Evolutionary conservation across 2,113 vertebrate genomes (phyloP).

Genomic region (Hyaena hyaena): DNA sequence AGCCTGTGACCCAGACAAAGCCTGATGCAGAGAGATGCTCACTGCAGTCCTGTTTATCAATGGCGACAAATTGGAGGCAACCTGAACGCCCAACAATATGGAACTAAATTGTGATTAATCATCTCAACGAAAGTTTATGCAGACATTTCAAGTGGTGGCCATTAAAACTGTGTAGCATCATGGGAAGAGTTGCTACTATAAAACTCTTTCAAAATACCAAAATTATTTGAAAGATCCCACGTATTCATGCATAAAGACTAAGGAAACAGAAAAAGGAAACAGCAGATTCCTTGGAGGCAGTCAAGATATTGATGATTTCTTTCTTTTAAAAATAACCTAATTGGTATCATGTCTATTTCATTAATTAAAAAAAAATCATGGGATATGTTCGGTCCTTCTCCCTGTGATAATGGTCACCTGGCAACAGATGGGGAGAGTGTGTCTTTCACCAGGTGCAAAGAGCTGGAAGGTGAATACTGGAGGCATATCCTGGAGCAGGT

Average conservation of each 20-base stretch:
- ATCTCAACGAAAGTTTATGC: neutral
- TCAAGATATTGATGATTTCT: neutral
- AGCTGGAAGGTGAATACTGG: no score
- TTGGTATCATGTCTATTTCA: neutral
- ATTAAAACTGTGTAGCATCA: neutral
- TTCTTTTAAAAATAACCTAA: neutral
- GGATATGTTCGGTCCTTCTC: neutral
- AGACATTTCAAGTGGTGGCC: neutral
- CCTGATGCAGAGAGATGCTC: accelerated
- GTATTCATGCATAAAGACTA: neutral
- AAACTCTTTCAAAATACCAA: neutral
- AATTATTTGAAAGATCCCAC: neutral
- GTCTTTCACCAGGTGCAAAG: neutral
- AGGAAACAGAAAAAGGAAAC: neutral
- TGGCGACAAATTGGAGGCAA: neutral
- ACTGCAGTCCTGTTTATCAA: neutral
- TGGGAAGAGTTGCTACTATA: neutral
- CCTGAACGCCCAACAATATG: neutral
- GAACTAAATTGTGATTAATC: neutral
- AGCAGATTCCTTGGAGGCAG: neutral
- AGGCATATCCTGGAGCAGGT: neutral
- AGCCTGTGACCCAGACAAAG: neutral
- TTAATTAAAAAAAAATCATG: neutral
- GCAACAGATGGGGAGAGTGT: neutral
- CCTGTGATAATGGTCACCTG: neutral